Conservation (phyloP, 2,888 invertebrate genomes). For the Metopia argyrocephala region DNA sequence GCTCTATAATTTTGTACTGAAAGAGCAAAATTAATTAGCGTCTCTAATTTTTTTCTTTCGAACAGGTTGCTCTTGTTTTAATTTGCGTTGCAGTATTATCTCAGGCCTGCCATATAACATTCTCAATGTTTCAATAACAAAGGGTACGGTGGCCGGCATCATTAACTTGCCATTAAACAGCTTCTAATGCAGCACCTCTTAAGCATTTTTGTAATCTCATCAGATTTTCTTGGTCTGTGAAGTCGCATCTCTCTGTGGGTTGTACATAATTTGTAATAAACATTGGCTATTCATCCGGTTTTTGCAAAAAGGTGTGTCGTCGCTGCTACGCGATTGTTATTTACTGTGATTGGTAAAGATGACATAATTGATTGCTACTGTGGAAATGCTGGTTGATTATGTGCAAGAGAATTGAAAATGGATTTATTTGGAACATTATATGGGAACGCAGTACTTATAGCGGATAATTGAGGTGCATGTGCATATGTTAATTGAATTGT, state of each 20-base stretch:
- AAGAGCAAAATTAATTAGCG: conserved; percentile 11
- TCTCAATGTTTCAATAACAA: conserved; percentile 45
- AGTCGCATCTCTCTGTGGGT: conserved; percentile 60
- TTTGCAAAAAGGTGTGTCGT: too few species aligned
- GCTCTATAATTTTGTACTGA: neutral
- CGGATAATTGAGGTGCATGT: too few species aligned
- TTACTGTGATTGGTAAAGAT: too few species aligned
- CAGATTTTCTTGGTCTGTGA: conserved; percentile 50
- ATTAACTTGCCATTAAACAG: conserved; percentile 50
- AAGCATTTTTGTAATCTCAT: conserved; percentile 54
- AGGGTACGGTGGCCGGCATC: conserved; percentile 49
- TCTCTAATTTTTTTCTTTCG: neutral
- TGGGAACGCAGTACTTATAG: too few species aligned
- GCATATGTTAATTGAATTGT: too few species aligned
- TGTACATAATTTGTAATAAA: conserved; percentile 43
- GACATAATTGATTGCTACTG: too few species aligned
- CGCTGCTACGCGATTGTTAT: too few species aligned
- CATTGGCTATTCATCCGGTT: too few species aligned
- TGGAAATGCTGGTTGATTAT: too few species aligned
- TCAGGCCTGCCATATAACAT: conserved; percentile 58
- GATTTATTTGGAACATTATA: too few species aligned
- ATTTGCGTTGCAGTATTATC: conserved; percentile 44
- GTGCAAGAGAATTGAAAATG: too few species aligned
- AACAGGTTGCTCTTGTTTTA: conserved; percentile 3
- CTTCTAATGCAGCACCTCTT: conserved; percentile 42